A percentile compares a stretch with the other conserved stretches of the same genome.
Evolutionary conservation across 2,888 invertebrate species (phyloP).

Genomic region (Coenonympha arcania): DNA sequence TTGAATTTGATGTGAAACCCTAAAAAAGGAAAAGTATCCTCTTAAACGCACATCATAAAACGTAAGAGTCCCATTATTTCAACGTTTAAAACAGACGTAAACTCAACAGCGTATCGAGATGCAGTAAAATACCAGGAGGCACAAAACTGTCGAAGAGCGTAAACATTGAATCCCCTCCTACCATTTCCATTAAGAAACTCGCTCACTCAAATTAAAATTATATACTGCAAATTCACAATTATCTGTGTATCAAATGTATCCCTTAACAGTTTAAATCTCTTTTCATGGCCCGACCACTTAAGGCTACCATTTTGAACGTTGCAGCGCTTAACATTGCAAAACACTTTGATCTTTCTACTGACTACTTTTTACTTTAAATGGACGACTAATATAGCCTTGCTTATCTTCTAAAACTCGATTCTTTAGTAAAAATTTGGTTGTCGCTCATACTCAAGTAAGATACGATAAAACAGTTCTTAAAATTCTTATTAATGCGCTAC

Average conservation of each 20-base stretch:
- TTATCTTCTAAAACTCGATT: too few species aligned
- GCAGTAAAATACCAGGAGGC: too few species aligned
- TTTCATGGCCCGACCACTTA: conserved; percentile 24
- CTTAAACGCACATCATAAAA: background rate
- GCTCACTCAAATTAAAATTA: conserved; percentile 2
- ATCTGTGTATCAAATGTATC: conserved; percentile 14
- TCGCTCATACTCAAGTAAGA: too few species aligned
- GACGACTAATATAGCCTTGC: too few species aligned
- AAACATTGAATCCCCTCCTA: conserved; percentile 1
- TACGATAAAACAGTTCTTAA: too few species aligned
- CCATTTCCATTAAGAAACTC: conserved; percentile 5
- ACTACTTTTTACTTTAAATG: too few species aligned
- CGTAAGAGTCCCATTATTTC: background rate
- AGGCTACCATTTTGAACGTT: too few species aligned
- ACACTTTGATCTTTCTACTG: too few species aligned
- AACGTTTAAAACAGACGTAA: background rate
- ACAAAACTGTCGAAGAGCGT: background rate
- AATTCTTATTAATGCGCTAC: too few species aligned
- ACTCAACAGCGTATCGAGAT: background rate
- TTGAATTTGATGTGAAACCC: background rate
- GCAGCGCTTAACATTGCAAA: too few species aligned
- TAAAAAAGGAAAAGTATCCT: background rate
- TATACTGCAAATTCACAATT: conserved; percentile 11
- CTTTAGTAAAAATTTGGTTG: too few species aligned
- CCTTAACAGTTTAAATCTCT: conserved; percentile 9